These are phyloP conservation scores for Agelas oroides DNA, from an alignment of 37 sponge, comb jelly and placozoan genomes.

Conservation along the genomic window DNA sequence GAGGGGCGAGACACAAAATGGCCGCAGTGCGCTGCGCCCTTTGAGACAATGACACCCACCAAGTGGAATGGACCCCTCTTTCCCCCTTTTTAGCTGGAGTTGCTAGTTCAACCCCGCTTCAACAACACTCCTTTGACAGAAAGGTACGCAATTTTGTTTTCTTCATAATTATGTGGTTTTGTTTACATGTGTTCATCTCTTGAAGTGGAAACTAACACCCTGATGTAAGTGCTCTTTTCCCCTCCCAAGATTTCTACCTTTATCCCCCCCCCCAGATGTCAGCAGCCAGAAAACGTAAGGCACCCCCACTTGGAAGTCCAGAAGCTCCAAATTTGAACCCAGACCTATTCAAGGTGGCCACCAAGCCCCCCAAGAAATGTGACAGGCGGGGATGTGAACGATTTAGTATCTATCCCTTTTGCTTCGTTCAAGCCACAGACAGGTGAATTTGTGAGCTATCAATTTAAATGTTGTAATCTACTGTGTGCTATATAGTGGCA, in stretches of 20 bases:
- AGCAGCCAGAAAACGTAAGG: conserved; percentile 5
- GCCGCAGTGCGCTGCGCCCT: not conserved
- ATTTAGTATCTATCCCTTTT: conserved; percentile 43
- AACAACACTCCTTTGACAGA: not conserved
- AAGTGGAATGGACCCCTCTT: not conserved
- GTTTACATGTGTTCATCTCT: no score
- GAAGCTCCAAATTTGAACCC: not conserved
- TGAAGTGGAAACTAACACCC: no score
- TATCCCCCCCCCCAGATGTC: no score
- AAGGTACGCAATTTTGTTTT: no score
- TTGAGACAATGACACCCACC: not conserved
- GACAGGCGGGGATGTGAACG: conserved; percentile 59
- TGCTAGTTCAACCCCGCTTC: not conserved
- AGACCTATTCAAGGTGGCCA: not conserved
- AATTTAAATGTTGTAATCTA: no score
- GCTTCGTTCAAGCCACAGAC: conserved; percentile 58
- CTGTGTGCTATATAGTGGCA: no score
- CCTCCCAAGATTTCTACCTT: not conserved
- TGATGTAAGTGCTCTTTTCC: not conserved
- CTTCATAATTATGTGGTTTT: no score
- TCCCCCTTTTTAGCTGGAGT: not conserved
- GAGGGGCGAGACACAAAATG: not conserved
- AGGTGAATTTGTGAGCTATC: conserved; percentile 17
- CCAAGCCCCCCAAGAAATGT: conserved; percentile 42
- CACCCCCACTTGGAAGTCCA: not conserved